Evolutionary conservation across 2,113 vertebrate species (phyloP).

Genomic region (Strigops habroptila): DNA sequence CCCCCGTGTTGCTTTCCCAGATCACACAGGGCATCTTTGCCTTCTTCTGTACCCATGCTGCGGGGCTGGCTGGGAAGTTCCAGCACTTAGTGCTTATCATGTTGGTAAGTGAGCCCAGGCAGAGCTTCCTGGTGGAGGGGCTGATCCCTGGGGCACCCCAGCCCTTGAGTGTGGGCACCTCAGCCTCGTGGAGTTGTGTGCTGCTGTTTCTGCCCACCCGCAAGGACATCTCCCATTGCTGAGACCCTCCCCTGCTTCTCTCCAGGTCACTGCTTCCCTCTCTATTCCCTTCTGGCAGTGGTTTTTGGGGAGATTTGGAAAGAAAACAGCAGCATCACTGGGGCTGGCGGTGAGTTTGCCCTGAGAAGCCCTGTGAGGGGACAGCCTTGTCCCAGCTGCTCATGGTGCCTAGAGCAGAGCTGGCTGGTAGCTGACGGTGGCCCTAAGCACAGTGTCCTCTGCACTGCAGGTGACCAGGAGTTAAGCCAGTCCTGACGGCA

Average conservation of each 20-base stretch:
- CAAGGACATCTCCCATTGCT: not conserved
- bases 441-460: too few relatives aligned
- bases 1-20: constrained; percentile 32
- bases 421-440: too few relatives aligned
- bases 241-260: not conserved
- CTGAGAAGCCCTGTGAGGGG: not conserved
- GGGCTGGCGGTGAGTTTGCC: constrained; percentile 69
- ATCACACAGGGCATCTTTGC: constrained; percentile 76
- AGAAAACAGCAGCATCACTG: constrained; percentile 68
- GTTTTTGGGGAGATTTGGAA: constrained; percentile 72
- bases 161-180: too few relatives aligned
- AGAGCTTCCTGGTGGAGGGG: not conserved
- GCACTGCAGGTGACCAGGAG: too few relatives aligned
- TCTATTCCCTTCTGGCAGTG: constrained; percentile 76
- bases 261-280: constrained; percentile 67
- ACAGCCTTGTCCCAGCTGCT: not conserved
- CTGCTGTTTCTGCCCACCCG: not conserved
- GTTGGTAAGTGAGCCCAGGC: constrained; percentile 61
- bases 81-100: constrained; percentile 73
- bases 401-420: not conserved
- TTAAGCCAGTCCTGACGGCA: too few relatives aligned
- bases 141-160: not conserved
- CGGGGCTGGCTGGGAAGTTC: constrained; percentile 67
- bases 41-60: constrained; percentile 74
- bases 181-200: not conserved